Evolutionary conservation across 2,113 vertebrate genomes (phyloP), one percentile per base, ranked within the genome.

Genomic region (Limnothrissa miodon): DNA sequence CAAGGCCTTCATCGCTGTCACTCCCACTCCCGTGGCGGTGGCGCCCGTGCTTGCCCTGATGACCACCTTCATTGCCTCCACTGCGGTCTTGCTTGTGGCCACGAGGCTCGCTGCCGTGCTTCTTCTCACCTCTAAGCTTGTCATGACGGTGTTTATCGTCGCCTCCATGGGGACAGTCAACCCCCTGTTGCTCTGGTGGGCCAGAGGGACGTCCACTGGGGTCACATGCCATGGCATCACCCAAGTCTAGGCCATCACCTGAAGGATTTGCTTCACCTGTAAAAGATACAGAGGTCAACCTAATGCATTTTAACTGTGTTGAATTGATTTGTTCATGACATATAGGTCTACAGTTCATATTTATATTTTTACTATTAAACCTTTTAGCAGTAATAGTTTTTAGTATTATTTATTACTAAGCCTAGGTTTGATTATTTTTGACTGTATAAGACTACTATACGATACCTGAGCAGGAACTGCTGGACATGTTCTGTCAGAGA

Each of bases 251-350:
- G 39, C 45, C 82, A 59, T 51, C 81, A 1, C 83, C 79, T 19
- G 83, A 80, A 17, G 83, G 83, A 51, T 81, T 59, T 17, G 6
- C n/a, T 23, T 45, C 66, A 74, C 33, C 66, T 74, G 13, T 74
- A 5, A 36, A 10, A 17, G 11, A 13, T 3, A 74, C 36, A 51
- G 78, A 39, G 25, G 51, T 13, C 45, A 74, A 45, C 3, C 15
- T n/a, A 21, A 66, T 19, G 80, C 25, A 17, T 13, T 39, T 70
- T 3, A 5, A 48, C 45, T 10, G 8, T 46, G 8, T 46, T 9
- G n/a, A n/a, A n/a, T n/a, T n/a, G n/a, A n/a, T n/a, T n/a, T n/a
- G n/a, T n/a, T n/a, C n/a, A n/a, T n/a, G n/a, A n/a, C n/a, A n/a
- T n/a, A n/a, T n/a, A n/a, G n/a, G n/a, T 46, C 5, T 46, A 9